Conservation (phyloP, 2,113 vertebrate species). For the Leptobrachium ailaonicum region DNA sequence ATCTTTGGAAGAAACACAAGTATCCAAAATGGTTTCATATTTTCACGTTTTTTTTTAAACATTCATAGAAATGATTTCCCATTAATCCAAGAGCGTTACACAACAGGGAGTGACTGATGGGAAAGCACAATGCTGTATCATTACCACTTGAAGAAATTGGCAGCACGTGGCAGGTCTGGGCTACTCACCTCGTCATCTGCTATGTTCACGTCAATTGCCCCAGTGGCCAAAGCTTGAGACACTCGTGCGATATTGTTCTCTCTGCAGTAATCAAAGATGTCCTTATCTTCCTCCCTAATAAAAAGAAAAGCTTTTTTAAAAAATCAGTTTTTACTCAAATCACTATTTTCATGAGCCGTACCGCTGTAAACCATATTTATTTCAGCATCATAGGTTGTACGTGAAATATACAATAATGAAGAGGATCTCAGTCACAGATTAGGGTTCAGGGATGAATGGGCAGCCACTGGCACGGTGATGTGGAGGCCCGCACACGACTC, state of each 20-base stretch:
- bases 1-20: too few relatives aligned
- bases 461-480: neutral
- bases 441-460: neutral
- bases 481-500: conserved; percentile 54
- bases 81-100: too few relatives aligned
- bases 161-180: too few relatives aligned
- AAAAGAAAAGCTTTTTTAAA: too few relatives aligned
- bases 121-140: too few relatives aligned
- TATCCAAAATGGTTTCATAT: too few relatives aligned
- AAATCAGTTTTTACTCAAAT: too few relatives aligned
- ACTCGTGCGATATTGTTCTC: conserved; percentile 93
- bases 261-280: conserved; percentile 97
- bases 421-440: neutral
- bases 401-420: neutral
- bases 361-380: neutral
- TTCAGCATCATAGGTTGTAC: neutral
- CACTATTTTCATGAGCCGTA: neutral
- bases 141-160: too few relatives aligned
- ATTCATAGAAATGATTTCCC: too few relatives aligned
- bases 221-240: conserved; percentile 82
- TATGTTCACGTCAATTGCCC: conserved; percentile 85
- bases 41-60: too few relatives aligned
- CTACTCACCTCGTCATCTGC: conserved; percentile 90
- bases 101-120: too few relatives aligned
- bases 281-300: conserved; percentile 92